Conservation (phyloP, 2,113 vertebrate genomes). For the Corythornis vintsioides region DNA sequence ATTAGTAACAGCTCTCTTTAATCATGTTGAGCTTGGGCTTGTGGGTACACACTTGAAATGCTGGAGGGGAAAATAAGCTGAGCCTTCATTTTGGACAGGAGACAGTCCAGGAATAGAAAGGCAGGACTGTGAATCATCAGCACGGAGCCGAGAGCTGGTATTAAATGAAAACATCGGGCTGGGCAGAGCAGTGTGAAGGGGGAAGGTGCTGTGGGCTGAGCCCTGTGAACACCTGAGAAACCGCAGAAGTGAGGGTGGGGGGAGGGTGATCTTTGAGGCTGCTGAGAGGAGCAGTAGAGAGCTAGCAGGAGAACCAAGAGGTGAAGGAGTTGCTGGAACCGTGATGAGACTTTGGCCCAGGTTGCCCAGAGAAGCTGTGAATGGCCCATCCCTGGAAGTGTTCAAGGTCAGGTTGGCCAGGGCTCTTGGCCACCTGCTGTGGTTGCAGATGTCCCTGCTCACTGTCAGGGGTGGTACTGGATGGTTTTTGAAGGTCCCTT, state of each 20-base stretch:
- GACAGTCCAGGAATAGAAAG: slow-evolving; percentile 61
- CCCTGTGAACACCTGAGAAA: not conserved
- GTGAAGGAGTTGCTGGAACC: not conserved
- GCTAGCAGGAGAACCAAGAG: not conserved
- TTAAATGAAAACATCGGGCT: not conserved
- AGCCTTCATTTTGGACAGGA: slow-evolving; percentile 62
- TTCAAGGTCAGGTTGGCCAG: not conserved
- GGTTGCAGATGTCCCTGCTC: not conserved
- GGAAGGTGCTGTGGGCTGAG: slow-evolving; percentile 16
- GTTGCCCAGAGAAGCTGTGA: not conserved
- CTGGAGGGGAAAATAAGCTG: slow-evolving; percentile 49
- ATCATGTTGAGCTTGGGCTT: not conserved
- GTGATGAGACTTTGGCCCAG: not conserved
- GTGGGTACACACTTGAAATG: slow-evolving; percentile 36
- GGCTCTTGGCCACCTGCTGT: not conserved
- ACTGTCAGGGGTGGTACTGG: not conserved
- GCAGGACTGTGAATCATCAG: slow-evolving; percentile 59
- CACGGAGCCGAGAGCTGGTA: not conserved
- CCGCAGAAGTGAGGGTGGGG: not conserved
- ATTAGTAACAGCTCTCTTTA: slow-evolving; percentile 5
- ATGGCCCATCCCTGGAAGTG: not conserved
- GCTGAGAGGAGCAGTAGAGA: not conserved
- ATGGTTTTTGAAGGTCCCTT: not conserved
- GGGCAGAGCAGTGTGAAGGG: not conserved
- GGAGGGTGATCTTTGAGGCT: not conserved